These are phyloP conservation scores for Streblospio benedicti DNA, from an alignment of 1,140 invertebrate species.

Conservation along the genomic window DNA sequence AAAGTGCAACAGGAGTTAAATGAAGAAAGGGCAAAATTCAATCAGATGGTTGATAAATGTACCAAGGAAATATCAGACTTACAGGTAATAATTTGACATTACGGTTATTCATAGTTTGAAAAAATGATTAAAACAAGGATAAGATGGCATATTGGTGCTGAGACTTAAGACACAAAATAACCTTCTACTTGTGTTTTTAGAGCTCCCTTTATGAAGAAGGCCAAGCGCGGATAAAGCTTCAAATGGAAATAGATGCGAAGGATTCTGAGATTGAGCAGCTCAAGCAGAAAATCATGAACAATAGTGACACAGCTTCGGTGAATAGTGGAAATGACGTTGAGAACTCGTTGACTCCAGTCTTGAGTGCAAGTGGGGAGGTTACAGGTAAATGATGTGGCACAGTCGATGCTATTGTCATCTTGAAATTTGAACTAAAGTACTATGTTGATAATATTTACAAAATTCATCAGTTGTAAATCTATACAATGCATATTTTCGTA, in stretches of 20 bases:
- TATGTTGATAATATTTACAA: too few species aligned
- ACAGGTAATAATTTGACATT: too few species aligned
- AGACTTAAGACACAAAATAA: too few species aligned
- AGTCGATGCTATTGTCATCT: conserved; percentile 10
- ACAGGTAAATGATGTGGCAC: neutral
- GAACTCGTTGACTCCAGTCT: conserved; percentile 2
- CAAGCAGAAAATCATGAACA: conserved; percentile 58
- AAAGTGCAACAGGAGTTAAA: conserved; percentile 92
- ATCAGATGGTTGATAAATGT: conserved; percentile 71
- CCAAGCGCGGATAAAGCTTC: conserved; percentile 63
- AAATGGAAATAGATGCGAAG: conserved; percentile 94
- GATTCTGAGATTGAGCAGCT: conserved; percentile 91
- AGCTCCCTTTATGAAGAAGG: conserved; percentile 58
- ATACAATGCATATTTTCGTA: too few species aligned
- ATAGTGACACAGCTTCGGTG: conserved; percentile 78
- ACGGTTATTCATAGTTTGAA: too few species aligned
- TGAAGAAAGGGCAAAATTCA: conserved; percentile 86
- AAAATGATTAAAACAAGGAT: too few species aligned
- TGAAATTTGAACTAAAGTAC: too few species aligned
- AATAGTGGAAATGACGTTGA: conserved; percentile 58
- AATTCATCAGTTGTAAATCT: too few species aligned
- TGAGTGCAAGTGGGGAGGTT: neutral
- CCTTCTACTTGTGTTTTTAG: too few species aligned
- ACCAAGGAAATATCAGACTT: conserved; percentile 79
- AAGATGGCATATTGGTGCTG: too few species aligned